Conservation (phyloP, 2,888 invertebrate species). For the Ectobius pallidus region DNA sequence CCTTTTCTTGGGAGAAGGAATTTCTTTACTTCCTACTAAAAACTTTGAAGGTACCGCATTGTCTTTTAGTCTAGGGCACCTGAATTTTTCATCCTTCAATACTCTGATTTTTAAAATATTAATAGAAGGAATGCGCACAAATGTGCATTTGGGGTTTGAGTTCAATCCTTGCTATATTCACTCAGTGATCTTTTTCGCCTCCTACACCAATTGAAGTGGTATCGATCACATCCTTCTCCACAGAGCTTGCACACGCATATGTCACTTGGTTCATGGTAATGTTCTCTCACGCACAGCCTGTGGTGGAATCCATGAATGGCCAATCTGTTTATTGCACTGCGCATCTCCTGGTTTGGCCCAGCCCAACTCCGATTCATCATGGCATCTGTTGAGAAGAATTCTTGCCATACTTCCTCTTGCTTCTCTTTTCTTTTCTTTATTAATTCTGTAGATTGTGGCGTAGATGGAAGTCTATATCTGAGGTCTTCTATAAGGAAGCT, state of each 20-base stretch:
- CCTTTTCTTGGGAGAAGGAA: too few relatives aligned
- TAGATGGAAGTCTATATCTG: not conserved
- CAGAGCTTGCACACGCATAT: not conserved
- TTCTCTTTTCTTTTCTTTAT: not conserved
- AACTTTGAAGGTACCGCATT: too few relatives aligned
- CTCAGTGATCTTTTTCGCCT: too few relatives aligned
- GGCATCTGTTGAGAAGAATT: not conserved
- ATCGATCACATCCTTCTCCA: not conserved
- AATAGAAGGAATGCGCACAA: slow-evolving; percentile 11
- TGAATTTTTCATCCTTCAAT: too few relatives aligned
- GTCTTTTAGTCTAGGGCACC: too few relatives aligned
- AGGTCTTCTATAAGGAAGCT: not conserved
- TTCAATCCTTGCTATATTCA: not conserved
- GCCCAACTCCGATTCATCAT: not conserved
- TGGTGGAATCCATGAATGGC: not conserved
- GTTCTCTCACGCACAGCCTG: not conserved
- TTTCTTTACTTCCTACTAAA: too few relatives aligned
- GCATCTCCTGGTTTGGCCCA: not conserved
- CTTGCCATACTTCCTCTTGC: not conserved
- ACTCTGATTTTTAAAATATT: too few relatives aligned
- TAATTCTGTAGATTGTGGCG: not conserved
- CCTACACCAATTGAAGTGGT: too few relatives aligned
- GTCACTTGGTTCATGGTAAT: not conserved
- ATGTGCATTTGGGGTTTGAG: not conserved
- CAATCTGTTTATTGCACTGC: not conserved